Conservation (phyloP, 2,797 vertebrate genomes). For the Chromobotia macracanthus region DNA sequence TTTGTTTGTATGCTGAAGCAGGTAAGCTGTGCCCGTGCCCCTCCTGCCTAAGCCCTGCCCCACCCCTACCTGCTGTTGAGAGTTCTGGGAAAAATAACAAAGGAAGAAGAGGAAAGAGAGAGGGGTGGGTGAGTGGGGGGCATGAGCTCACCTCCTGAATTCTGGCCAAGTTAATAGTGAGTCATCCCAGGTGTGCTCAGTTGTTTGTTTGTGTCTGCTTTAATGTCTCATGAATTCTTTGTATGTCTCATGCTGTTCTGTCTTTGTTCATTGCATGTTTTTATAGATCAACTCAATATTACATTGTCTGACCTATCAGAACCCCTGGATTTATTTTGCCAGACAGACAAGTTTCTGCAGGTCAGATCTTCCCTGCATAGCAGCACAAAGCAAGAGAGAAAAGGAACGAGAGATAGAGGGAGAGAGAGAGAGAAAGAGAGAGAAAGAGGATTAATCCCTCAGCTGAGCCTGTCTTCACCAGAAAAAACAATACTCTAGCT, state of each 20-base stretch:
- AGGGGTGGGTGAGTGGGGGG: slow-evolving; percentile 9
- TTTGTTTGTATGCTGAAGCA: slow-evolving; percentile 42
- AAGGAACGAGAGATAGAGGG: no score
- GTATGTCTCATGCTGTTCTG: slow-evolving; percentile 12
- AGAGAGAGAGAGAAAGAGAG: background rate
- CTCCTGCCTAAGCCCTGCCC: slow-evolving; percentile 37
- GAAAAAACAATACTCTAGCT: background rate
- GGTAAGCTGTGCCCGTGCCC: slow-evolving; percentile 51
- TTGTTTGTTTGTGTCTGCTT: slow-evolving; percentile 53
- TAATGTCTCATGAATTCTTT: slow-evolving; percentile 40
- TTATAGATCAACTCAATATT: slow-evolving; percentile 18
- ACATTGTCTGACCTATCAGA: background rate
- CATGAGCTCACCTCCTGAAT: slow-evolving; percentile 56
- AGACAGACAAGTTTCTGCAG: no score
- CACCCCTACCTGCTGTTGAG: slow-evolving; percentile 46
- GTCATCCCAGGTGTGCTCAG: slow-evolving; percentile 59
- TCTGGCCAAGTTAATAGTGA: slow-evolving; percentile 53
- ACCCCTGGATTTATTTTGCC: slow-evolving; percentile 20
- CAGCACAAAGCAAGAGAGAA: no score
- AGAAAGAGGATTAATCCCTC: slow-evolving; percentile 11
- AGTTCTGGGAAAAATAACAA: slow-evolving; percentile 57
- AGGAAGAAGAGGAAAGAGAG: slow-evolving; percentile 23
- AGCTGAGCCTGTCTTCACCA: slow-evolving; percentile 7
- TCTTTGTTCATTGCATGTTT: slow-evolving; percentile 34
- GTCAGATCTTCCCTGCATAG: no score